Evolutionary conservation across 2,797 vertebrate genomes (phyloP).

Genomic region (Argentina silus): DNA sequence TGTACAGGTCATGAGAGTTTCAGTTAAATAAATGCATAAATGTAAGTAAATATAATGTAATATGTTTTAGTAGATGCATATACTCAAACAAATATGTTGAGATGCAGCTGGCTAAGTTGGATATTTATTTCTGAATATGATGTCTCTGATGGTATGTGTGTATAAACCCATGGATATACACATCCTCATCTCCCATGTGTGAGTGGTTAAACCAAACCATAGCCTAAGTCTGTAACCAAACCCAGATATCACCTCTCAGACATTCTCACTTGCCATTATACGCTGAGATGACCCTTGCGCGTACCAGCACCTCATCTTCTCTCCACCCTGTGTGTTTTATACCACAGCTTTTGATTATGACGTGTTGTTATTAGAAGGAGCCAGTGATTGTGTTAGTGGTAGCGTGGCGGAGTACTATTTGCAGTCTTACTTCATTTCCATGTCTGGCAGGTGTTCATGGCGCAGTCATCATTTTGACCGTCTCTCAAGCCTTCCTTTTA

Average conservation of each 20-base stretch:
- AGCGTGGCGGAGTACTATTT: background rate
- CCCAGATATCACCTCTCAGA: slow-evolving; percentile 22
- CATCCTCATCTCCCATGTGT: slow-evolving; percentile 41
- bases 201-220: slow-evolving; percentile 14
- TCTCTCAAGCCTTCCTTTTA: slow-evolving; percentile 32
- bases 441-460: slow-evolving; percentile 20
- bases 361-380: slow-evolving; percentile 26
- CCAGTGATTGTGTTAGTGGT: slow-evolving; percentile 26
- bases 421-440: slow-evolving; percentile 5
- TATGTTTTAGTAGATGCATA: no score
- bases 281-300: slow-evolving; percentile 6
- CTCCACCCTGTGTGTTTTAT: slow-evolving; percentile 29
- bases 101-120: no score
- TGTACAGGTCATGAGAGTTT: no score
- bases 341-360: slow-evolving; percentile 39
- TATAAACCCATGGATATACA: no score
- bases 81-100: no score
- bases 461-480: slow-evolving; percentile 9
- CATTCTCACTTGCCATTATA: slow-evolving; percentile 20
- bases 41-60: no score
- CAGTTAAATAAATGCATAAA: no score
- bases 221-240: slow-evolving; percentile 6
- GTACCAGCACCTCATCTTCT: slow-evolving; percentile 9
- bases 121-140: no score
- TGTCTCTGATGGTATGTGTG: no score